Evolutionary conservation across 1,140 invertebrate genomes (phyloP), one percentile per base, ranked within the genome.

Genomic region (Magallana angulata): DNA sequence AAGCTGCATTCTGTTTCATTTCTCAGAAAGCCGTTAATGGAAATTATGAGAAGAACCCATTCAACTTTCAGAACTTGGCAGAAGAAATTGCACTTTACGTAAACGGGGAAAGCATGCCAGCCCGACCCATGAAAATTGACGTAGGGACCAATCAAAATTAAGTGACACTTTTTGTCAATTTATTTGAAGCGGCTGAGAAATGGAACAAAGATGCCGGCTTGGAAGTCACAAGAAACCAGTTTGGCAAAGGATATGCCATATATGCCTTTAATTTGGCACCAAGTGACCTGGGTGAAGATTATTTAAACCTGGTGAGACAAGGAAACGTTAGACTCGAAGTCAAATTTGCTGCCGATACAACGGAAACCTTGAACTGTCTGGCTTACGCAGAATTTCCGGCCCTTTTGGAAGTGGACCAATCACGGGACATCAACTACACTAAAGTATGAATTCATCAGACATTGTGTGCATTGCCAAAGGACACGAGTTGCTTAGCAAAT

Each of bases 171-270:
- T 88, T 56, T 36, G 84, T 85, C 36, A 88, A 62, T 18, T 83
- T 88, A 14, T 88, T 88, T n/a, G 87, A 88, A 83, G 84, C 60
- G 14, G 57, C 68, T 64, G 80, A 85, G 62, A 88, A 82, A 82
- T 88, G 87, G 87, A 88, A 88, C 48, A 85, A 82, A 62, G 85
- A 88, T 57, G 16, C 84, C 1, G 87, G 87, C 60, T 62, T 88
- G 8, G 8, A 58, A 36, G 84, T 87, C 11, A 59, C 7, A n/a
- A 82, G 87, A 88, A 11, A 0, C 2, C 58, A 82, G n/a, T 88
- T 86, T 83, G 64, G 64, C 48, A 30, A 71, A 36, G 87, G 87
- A 14, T 88, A 82, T 80, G 60, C 85, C 16, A 14, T 88, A n/a
- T 88, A 86, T 82, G 87, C 84, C n/a, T 88, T 88, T 83, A 62